These are phyloP conservation scores for Cataglyphis hispanica DNA, from an alignment of 1,140 invertebrate species.

Conservation along the genomic window DNA sequence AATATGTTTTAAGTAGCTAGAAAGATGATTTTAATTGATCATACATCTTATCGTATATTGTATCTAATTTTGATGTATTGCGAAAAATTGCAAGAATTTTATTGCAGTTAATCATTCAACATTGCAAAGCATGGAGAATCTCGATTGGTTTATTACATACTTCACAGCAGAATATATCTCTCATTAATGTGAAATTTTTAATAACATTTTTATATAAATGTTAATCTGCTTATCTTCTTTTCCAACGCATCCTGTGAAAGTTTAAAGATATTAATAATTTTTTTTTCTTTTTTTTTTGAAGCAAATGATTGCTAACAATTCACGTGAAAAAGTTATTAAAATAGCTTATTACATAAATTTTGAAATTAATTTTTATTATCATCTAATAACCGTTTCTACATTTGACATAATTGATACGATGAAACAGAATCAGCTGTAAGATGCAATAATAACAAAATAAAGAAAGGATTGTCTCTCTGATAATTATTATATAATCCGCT, in stretches of 20 bases:
- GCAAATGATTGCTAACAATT: too few species aligned
- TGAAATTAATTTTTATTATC: too few species aligned
- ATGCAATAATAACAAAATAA: not conserved
- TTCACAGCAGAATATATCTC: not conserved
- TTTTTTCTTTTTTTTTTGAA: too few species aligned
- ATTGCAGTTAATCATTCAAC: not conserved
- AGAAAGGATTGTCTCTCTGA: not conserved
- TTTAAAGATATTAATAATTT: too few species aligned
- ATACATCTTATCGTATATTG: not conserved
- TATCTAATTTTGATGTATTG: not conserved
- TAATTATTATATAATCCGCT: constrained; percentile 1
- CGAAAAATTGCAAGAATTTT: not conserved
- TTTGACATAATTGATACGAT: not conserved
- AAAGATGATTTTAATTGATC: not conserved
- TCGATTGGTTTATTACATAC: not conserved
- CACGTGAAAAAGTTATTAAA: too few species aligned
- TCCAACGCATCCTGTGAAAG: too few species aligned
- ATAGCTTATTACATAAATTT: not conserved
- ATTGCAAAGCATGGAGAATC: not conserved
- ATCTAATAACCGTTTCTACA: not conserved
- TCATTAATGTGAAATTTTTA: not conserved
- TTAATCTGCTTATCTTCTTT: not conserved
- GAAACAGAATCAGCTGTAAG: not conserved
- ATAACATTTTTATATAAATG: not conserved
- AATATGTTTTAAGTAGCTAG: not conserved